Conservation (phyloP, 2,797 vertebrate species). For the Thaleichthys pacificus region DNA sequence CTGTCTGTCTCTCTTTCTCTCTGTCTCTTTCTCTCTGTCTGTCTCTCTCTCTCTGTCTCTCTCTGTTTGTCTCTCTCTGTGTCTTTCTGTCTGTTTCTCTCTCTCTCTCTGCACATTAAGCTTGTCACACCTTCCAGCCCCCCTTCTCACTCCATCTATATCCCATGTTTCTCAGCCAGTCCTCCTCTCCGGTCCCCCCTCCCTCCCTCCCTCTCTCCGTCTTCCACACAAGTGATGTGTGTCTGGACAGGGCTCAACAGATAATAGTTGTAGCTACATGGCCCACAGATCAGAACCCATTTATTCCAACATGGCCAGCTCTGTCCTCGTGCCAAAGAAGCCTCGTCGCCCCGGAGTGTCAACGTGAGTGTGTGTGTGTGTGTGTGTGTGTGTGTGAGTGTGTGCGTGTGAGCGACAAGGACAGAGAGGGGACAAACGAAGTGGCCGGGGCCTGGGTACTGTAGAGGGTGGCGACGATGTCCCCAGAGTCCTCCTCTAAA, state of each 20-base stretch:
- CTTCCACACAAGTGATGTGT: conserved; percentile 7
- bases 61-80: neutral
- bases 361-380: conserved; percentile 6
- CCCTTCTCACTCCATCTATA: neutral
- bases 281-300: conserved; percentile 44
- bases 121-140: too few relatives aligned
- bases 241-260: conserved; percentile 44
- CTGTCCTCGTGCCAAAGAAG: conserved; percentile 37
- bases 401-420: conserved; percentile 31
- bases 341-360: conserved; percentile 26
- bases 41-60: neutral
- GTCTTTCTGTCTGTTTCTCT: neutral
- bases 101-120: neutral
- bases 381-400: too few relatives aligned
- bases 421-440: conserved; percentile 40
- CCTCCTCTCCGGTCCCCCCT: conserved; percentile 6
- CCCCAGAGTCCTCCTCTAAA: neutral
- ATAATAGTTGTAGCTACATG: conserved; percentile 49
- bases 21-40: neutral
- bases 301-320: conserved; percentile 45
- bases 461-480: neutral
- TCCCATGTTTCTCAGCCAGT: neutral
- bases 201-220: conserved; percentile 5
- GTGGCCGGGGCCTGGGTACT: conserved; percentile 22
- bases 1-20: neutral